Evolutionary conservation across 2,113 vertebrate genomes (phyloP), one percentile per base, ranked within the genome.

Genomic region (Cyprinodon tularosa): DNA sequence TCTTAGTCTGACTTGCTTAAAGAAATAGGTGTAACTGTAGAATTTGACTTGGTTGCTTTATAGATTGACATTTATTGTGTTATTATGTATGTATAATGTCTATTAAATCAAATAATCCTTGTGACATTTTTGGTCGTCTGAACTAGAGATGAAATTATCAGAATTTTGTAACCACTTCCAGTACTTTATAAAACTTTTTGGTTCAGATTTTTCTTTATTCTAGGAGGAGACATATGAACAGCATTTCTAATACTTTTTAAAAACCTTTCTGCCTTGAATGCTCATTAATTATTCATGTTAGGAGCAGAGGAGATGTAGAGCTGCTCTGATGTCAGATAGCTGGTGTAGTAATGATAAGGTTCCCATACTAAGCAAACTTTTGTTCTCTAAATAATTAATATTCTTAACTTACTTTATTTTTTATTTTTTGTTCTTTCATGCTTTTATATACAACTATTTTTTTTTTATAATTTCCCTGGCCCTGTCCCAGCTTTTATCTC

Each of bases 1-100:
- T 62, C 75, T 57, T 70, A 53, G 66, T 57, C 60, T 44, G 39
- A 80, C 45, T 68, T 66, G 74, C 83, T 81, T 62, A 3, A 61
- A 78, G 74, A 74, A 77, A 40, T 39, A 29, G 53, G 44, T 68
- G 64, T 29, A 47, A 70, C 57, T 67, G 38, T 69, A 36, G 65
- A 40, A 42, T 40, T 5, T 69, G 62, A 59, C n/a, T 71, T 68
- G 65, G 78, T 42, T 50, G 57, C 45, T 40, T 67, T 40, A 47
- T 36, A 74, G 10, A 44, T 36, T n/a, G 6, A 48, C 50, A 72
- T 75, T 53, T 44, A 61, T 75, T 60, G 11, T 71, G 15, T 77
- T 6, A 36, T 44, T 15, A 12, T 4, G 8, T 12, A n/a, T n/a
- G n/a, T n/a, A n/a, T n/a, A n/a, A n/a, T n/a, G n/a, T n/a, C n/a